A percentile compares a stretch with the other conserved stretches of the same genome.
phyloP scores from a whole-genome alignment of 2,797 vertebrate genomes.

The Lepilemur septentrionalis region DNA sequence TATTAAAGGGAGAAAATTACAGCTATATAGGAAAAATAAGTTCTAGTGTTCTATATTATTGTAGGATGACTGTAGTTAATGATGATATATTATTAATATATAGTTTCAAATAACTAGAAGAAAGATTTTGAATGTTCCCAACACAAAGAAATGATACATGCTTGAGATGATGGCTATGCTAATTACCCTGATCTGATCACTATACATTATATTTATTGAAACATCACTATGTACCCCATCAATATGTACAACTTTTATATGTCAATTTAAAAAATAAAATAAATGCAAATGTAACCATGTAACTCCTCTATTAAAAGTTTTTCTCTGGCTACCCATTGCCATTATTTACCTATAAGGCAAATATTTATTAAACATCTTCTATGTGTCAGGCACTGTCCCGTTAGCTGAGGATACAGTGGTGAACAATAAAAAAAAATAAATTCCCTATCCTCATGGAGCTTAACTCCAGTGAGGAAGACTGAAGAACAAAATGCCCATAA shows the following conservation, averaged over 20 bases:
- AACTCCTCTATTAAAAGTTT: background rate
- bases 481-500: background rate
- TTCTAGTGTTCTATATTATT: background rate
- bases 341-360: background rate
- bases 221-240: background rate
- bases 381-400: background rate
- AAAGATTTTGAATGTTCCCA: background rate
- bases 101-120: background rate
- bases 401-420: background rate
- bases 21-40: background rate
- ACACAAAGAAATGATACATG: background rate
- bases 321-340: background rate
- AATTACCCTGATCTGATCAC: background rate
- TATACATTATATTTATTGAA: background rate
- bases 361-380: background rate
- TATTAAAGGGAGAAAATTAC: background rate
- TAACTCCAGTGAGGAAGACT: background rate
- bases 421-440: background rate
- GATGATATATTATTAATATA: background rate
- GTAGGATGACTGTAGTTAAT: background rate
- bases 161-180: background rate
- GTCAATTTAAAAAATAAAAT: background rate
- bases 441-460: background rate
- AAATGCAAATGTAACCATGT: background rate
- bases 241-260: background rate